Evolutionary conservation across 2,113 vertebrate genomes (phyloP), one percentile per base, ranked within the genome.

Genomic region (Hippocampus comes): DNA sequence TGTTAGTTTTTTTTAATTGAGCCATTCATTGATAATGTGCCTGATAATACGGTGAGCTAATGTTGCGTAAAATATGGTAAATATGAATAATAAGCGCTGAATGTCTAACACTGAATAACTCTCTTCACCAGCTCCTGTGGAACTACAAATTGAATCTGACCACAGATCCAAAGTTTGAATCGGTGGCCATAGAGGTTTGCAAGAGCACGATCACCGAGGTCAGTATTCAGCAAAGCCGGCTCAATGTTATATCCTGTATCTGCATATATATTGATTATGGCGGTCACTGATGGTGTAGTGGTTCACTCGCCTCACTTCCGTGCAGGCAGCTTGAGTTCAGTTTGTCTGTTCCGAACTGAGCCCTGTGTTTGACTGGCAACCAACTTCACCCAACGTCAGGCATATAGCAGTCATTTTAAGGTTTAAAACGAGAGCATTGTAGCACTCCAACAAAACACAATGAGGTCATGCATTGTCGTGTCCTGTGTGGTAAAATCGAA

Each of bases 81-180:
- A 42, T 20, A 64, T 41, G 18, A 64, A 30, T 46, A 48, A 14
- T 46, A 11, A 51, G 48, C 18, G 18, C 48, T 51, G 17, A 17
- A 51, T 51, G 6, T 18, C 5, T 20, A 51, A 51, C 18, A 17
- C 17, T 66, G 42, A 43, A 21, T 48, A 46, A 23, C 30, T 76
- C 27, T 75, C 67, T 67, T 23, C 48, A 20, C 0, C 67, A 98
- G 96, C 93, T 98, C 27, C 88, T 99, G 67, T 99, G 97, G 97
- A 99, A 98, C 91, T 99, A 98, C 78, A 99, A 99, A 72, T 80
- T 96, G 68, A 99, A 99, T 74, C 91, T 99, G 84, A 99, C 97
- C 38, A 98, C 94, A 7, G 97, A 99, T 75, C 93, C 95, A 0
- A 98, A 98, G 92, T 99, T 99, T 82, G 97, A 99, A 86, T 96